Conservation (phyloP, 2,113 vertebrate genomes). For the Conger conger region DNA sequence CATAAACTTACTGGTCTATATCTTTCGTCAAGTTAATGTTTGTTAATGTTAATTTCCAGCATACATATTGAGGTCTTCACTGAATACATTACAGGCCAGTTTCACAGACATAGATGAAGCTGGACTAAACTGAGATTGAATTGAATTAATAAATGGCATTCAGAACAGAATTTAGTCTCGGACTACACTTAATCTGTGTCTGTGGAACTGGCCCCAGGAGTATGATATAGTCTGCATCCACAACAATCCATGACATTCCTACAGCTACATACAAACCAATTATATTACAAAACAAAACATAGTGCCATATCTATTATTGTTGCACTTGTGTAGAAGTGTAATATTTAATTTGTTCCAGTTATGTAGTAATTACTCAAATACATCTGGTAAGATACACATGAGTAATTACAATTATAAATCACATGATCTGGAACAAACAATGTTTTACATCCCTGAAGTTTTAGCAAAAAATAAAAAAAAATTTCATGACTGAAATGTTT, state of each 20-base stretch:
- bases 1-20: background rate
- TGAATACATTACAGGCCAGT: background rate
- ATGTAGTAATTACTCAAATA: background rate
- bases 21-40: background rate
- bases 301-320: background rate
- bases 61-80: background rate
- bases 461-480: background rate
- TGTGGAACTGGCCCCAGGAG: too few species aligned
- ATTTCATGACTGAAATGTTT: background rate
- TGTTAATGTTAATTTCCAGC: background rate
- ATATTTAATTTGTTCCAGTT: background rate
- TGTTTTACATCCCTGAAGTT: conserved; percentile 16
- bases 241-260: background rate
- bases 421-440: background rate
- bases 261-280: background rate
- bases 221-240: background rate
- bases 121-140: too few species aligned
- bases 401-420: background rate
- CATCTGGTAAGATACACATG: background rate
- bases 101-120: too few species aligned
- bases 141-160: too few species aligned
- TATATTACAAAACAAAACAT: background rate
- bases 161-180: too few species aligned
- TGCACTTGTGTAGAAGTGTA: background rate
- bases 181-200: too few species aligned